Base-by-base conservation (phyloP, 2,888 invertebrate genomes). In the Sarcophaga carnaria region DNA sequence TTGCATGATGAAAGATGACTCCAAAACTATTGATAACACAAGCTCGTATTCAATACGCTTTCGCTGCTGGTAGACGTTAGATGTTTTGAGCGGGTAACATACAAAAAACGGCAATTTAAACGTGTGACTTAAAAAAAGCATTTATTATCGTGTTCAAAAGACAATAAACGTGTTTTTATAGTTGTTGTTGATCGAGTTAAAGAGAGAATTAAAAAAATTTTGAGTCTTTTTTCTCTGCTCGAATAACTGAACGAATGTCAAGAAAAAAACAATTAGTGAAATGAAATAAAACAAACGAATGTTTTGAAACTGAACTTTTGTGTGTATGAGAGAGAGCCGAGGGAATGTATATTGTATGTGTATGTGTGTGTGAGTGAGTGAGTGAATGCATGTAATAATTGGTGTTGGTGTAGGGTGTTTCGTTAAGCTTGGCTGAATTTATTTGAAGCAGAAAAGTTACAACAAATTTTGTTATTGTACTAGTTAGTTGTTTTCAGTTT, bases 1-100 rank as follows among this genome's bases (percentile, higher is more conserved):
- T 78, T 79, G 37, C 74, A 76, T 79, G 78, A 69, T 75, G 80
- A 86, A 75, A 86, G 88, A 88, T 87, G 88, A 85, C 88, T 88
- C 88, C 89, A 88, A 89, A 89, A 88, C 88, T 87, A 88, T 80
- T 86, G 85, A 74, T 85, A 79, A 81, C 67, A 81, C 49, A 81
- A 86, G 88, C 88, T 88, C 72, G 81, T n/a, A 80, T 80, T 88
- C 83, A 89, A 89, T 89, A 85, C 89, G 88, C 81, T 86, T 89
- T 87, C 86, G 87, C 88, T 86, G 82, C 85, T 89, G 79, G 86
- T 85, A 66, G 84, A 80, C 71, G 81, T 82, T 82, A 64, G 79
- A 76, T 84, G 87, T 77, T 76, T 84, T 76, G 22, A 87, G 70
- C 87, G 87, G 87, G 25, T 81, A 66, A 74, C 72, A 75, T 12